Conservation (phyloP, 2,888 invertebrate genomes). For the Pteria penguin region DNA sequence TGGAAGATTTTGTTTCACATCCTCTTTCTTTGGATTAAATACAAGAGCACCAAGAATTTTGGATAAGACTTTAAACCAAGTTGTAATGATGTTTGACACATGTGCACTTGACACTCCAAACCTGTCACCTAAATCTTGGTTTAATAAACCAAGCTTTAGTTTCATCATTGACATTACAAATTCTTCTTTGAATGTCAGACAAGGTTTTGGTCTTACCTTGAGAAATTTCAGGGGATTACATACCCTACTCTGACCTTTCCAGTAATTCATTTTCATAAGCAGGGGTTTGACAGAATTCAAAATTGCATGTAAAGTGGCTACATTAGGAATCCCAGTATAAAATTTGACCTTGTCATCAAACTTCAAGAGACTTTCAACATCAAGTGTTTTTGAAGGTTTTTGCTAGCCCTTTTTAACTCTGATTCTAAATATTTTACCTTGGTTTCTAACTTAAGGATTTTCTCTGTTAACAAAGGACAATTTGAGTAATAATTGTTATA, state of each 20-base stretch:
- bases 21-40: conserved; percentile 11
- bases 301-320: conserved; percentile 7
- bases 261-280: conserved; percentile 9
- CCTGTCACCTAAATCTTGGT: conserved; percentile 17
- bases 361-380: background rate
- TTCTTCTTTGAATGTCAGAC: conserved; percentile 8
- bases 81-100: conserved; percentile 7
- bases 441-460: too few relatives aligned
- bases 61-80: conserved; percentile 24
- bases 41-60: background rate
- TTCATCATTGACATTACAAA: conserved; percentile 17
- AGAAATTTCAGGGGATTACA: conserved; percentile 5
- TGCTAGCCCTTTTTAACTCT: too few relatives aligned
- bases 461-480: too few relatives aligned
- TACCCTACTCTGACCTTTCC: conserved; percentile 9
- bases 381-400: too few relatives aligned
- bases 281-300: background rate
- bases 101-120: conserved; percentile 12
- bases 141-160: conserved; percentile 21
- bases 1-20: too few relatives aligned
- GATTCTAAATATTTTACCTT: too few relatives aligned
- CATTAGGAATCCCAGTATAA: conserved; percentile 16
- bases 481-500: too few relatives aligned
- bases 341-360: background rate
- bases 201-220: background rate